Percentiles rank a stretch among this genome's conserved stretches.
These are phyloP conservation scores for Sphaeridia pumilis DNA, from an alignment of 2,888 invertebrate genomes.

Conservation along the genomic window DNA sequence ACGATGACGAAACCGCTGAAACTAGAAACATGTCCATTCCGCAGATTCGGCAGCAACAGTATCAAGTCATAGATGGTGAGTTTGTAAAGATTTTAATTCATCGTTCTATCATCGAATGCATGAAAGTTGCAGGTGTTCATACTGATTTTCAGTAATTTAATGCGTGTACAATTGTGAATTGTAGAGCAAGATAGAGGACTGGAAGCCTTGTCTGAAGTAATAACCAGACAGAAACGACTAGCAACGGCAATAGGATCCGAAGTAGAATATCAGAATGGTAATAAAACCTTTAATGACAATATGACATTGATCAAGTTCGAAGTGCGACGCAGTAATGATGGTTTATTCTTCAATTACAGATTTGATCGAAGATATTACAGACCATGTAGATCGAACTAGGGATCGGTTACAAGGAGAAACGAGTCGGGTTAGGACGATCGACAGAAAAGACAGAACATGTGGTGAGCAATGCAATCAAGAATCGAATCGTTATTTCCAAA, in stretches of 20 bases:
- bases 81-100: not conserved
- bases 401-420: slow-evolving; percentile 57
- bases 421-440: slow-evolving; percentile 51
- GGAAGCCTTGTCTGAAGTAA: slow-evolving; percentile 59
- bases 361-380: slow-evolving; percentile 61
- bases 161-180: slow-evolving; percentile 12
- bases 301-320: too few species aligned
- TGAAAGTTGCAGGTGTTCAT: slow-evolving; percentile 1
- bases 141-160: not conserved
- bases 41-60: slow-evolving; percentile 49
- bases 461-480: slow-evolving; percentile 41
- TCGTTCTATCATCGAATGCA: not conserved
- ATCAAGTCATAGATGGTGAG: slow-evolving; percentile 49
- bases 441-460: slow-evolving; percentile 58
- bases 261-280: slow-evolving; percentile 67
- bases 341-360: slow-evolving; percentile 43
- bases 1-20: slow-evolving; percentile 40
- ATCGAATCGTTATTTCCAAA: not conserved
- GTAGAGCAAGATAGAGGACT: slow-evolving; percentile 64
- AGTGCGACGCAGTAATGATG: not conserved
- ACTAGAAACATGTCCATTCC: slow-evolving; percentile 41
- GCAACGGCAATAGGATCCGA: slow-evolving; percentile 61
- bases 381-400: slow-evolving; percentile 58
- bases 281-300: slow-evolving; percentile 33
- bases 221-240: slow-evolving; percentile 62